Base-by-base conservation (phyloP, 2,797 vertebrate genomes). In the Philypnodon macrostomus region DNA sequence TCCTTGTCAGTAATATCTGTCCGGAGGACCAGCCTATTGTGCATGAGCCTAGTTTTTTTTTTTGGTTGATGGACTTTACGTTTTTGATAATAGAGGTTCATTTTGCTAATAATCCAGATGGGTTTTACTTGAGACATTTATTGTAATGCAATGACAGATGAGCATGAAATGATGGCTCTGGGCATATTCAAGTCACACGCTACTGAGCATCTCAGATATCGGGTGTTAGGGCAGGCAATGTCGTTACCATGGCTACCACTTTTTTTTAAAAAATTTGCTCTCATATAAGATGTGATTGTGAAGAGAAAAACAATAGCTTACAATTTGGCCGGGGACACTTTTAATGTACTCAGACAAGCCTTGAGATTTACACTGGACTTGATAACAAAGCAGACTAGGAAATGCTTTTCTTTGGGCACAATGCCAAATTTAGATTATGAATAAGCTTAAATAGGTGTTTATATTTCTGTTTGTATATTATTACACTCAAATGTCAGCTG, bases 201-300 rank as follows among this genome's bases (percentile, higher is more conserved):
- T 24, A 42, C n/a, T 51, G 53, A 14, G 8, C 53, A 65, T 72
- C 54, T 65, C 48, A 77, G 47, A 42, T 69, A 65, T 49, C 27
- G 36, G 38, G 42, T 69, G 41, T 70, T 59, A 53, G 39, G 49
- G 47, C 48, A 49, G 10, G 34, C 30, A 58, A 33, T 67, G 53
- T 2, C 8, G 59, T 84, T 75, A 44, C 76, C 63, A 78, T 70
- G 63, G 67, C 29, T 53, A 79, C 73, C 9, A 40, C 45, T 5
- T 53, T 33, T 16, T 50, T 37, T 46, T 53, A 12, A 21, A n/a
- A 32, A 33, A 60, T 53, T 42, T 55, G 14, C 9, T n/a, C 13
- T 42, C 41, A 38, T 42, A 46, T 30, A 3, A 2, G 13, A 41
- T 17, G n/a, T n/a, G n/a, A n/a, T 62, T 51, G 48, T 54, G 24